A percentile compares a stretch with the other conserved stretches of the same genome.
These are phyloP conservation scores for Schlechtendalia chinensis DNA, from an alignment of 1,140 invertebrate genomes.

Conservation along the genomic window DNA sequence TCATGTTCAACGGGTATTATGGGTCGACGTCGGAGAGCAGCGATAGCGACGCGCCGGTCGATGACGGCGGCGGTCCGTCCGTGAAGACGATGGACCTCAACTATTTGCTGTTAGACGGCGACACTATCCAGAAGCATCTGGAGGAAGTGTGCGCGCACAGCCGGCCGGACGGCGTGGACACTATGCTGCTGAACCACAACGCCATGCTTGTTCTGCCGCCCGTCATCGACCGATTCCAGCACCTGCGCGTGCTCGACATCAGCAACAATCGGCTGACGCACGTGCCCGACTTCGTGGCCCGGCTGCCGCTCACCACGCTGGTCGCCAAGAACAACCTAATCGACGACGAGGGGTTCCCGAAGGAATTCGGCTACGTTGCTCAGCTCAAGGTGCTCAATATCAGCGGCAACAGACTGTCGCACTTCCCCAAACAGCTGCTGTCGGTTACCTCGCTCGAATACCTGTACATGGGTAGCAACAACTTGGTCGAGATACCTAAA, in stretches of 20 bases:
- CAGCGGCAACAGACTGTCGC: constrained; percentile 82
- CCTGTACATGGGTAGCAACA: constrained; percentile 87
- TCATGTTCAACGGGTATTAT: constrained; percentile 48
- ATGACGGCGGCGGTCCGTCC: constrained; percentile 54
- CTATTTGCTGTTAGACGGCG: constrained; percentile 64
- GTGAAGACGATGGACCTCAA: constrained; percentile 70
- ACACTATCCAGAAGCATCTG: constrained; percentile 61
- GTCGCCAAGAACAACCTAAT: constrained; percentile 86
- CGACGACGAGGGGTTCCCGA: constrained; percentile 78
- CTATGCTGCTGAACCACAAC: constrained; percentile 71
- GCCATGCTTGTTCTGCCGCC: constrained; percentile 60
- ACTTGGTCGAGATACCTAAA: constrained; percentile 75
- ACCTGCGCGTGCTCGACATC: constrained; percentile 75
- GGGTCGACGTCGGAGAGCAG: constrained; percentile 69
- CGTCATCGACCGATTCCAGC: constrained; percentile 64
- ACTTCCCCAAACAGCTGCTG: constrained; percentile 83
- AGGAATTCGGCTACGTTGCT: constrained; percentile 67
- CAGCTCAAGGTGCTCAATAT: constrained; percentile 82
- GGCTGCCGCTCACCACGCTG: constrained; percentile 72
- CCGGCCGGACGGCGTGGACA: constrained; percentile 66
- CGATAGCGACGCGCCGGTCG: constrained; percentile 65
- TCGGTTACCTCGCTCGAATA: constrained; percentile 74
- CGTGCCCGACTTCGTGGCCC: constrained; percentile 72
- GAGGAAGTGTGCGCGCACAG: constrained; percentile 58
- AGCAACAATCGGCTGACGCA: constrained; percentile 79